phyloP scores from a whole-genome alignment of 1,140 invertebrate species.

The Dendroctonus ponderosae region DNA sequence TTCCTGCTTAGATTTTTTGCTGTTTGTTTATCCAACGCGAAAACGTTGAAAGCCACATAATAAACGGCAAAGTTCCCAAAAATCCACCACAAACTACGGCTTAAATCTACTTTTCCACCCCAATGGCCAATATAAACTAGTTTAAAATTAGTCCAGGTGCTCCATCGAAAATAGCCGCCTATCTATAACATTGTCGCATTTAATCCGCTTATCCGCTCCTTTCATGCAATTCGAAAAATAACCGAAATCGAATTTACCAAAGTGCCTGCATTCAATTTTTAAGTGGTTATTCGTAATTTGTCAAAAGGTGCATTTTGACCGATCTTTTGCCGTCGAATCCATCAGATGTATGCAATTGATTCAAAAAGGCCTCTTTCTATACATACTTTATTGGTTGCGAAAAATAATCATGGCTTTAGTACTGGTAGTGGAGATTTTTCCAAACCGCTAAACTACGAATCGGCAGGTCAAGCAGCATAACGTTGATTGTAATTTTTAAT shows the following conservation, averaged over 20 bases:
- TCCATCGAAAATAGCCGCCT: conserved; percentile 12
- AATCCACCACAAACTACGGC: conserved; percentile 11
- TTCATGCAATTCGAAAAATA: conserved; percentile 27
- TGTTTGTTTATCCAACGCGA: too few relatives aligned
- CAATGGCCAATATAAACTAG: conserved; percentile 23
- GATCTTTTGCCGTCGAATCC: not conserved
- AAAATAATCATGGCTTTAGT: too few relatives aligned
- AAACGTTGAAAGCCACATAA: not conserved
- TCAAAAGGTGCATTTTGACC: conserved; percentile 5
- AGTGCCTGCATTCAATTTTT: conserved; percentile 28
- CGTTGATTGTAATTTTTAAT: too few relatives aligned
- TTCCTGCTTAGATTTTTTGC: too few relatives aligned
- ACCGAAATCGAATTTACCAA: conserved; percentile 21
- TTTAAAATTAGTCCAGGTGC: conserved; percentile 34
- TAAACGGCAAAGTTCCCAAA: not conserved
- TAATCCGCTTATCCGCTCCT: conserved; percentile 29
- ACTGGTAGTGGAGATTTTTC: too few relatives aligned
- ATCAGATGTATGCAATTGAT: too few relatives aligned
- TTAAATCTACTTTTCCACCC: conserved; percentile 13
- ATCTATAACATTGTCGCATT: conserved; percentile 31
- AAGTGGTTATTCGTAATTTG: conserved; percentile 24
- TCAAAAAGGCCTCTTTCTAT: too few relatives aligned
- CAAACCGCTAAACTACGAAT: too few relatives aligned
- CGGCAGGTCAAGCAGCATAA: too few relatives aligned
- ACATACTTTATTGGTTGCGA: too few relatives aligned